Evolutionary conservation across 1,140 invertebrate species (phyloP).

Genomic region (Cataglyphis hispanica): DNA sequence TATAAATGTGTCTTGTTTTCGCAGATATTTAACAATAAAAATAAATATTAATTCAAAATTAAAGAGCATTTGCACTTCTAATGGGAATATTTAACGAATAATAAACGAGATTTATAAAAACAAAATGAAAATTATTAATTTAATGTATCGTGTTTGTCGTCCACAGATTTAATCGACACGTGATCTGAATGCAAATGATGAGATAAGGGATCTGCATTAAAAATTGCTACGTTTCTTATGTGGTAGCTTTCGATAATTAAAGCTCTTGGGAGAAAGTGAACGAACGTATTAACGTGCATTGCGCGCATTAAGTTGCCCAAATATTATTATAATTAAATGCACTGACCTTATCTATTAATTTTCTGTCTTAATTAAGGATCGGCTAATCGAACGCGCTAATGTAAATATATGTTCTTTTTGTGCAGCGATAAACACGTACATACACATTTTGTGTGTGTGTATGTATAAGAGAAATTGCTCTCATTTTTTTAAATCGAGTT

Average conservation of each 20-base stretch:
- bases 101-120: conserved; percentile 13
- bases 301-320: neutral
- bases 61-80: neutral
- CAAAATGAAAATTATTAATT: conserved; percentile 27
- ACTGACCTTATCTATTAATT: conserved; percentile 17
- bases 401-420: neutral
- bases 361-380: conserved; percentile 41
- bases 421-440: neutral
- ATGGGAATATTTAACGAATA: neutral
- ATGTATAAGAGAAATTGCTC: neutral
- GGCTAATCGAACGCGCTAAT: neutral
- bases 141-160: conserved; percentile 4
- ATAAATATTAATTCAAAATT: conserved; percentile 25
- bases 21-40: neutral
- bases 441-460: neutral
- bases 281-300: neutral
- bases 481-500: neutral
- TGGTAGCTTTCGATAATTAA: conserved; percentile 31
- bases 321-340: conserved; percentile 27
- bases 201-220: conserved; percentile 22
- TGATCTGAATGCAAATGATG: conserved; percentile 48
- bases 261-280: conserved; percentile 14
- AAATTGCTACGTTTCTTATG: neutral
- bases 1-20: conserved; percentile 24
- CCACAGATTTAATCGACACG: conserved; percentile 39